phyloP scores from a whole-genome alignment of 1,140 invertebrate species.

The Heliconius congener region DNA sequence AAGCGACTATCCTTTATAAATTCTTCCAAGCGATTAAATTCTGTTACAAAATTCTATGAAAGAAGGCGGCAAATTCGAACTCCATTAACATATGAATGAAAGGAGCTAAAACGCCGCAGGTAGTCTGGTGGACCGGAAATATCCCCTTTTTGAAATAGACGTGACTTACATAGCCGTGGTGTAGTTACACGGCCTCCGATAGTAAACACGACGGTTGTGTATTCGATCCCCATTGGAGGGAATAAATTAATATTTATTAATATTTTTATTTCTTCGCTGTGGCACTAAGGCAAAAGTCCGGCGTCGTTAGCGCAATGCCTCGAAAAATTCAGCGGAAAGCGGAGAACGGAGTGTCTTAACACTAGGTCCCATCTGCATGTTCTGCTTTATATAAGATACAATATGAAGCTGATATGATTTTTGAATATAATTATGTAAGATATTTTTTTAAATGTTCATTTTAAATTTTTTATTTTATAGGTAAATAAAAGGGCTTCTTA shows the following conservation, averaged over 20 bases:
- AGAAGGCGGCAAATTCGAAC: constrained; percentile 55
- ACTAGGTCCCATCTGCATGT: not conserved
- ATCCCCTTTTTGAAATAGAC: constrained; percentile 42
- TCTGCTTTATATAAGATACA: too few species aligned
- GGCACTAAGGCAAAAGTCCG: not conserved
- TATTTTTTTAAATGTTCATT: not conserved
- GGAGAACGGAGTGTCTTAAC: not conserved
- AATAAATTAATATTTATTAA: not conserved
- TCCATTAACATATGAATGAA: constrained; percentile 75
- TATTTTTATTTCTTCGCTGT: not conserved
- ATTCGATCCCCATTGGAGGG: not conserved
- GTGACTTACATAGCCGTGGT: not conserved
- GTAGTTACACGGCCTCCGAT: not conserved
- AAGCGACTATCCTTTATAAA: constrained; percentile 48
- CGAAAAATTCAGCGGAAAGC: too few species aligned
- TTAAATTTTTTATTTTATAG: not conserved
- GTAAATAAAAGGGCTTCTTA: constrained; percentile 7
- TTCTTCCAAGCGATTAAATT: constrained; percentile 54
- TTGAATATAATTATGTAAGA: too few species aligned
- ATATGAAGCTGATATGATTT: too few species aligned
- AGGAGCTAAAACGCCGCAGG: constrained; percentile 60
- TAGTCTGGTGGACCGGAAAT: constrained; percentile 62
- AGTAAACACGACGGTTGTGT: not conserved
- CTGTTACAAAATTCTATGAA: constrained; percentile 46
- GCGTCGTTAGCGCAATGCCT: too few species aligned